Evolutionary conservation across 35 echinoderm and acorn worm species (phyloP).

Genomic region (Apostichopus californicus): DNA sequence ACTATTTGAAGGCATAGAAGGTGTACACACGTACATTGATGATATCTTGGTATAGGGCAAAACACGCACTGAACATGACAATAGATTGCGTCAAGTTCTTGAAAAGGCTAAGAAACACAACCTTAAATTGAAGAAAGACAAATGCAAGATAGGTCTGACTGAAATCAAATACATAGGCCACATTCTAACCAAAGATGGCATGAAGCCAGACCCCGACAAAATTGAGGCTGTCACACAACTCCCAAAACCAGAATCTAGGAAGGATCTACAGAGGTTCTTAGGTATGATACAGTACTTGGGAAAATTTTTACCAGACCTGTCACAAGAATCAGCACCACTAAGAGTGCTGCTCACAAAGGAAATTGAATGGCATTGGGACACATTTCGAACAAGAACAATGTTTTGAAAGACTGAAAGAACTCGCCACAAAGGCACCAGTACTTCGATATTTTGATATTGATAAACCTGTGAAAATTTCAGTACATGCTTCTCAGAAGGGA

Average conservation of each 20-base stretch:
- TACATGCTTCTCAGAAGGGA: slow-evolving; percentile 33
- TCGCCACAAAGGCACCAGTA: slow-evolving; percentile 3
- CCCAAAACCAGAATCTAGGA: slow-evolving; percentile 33
- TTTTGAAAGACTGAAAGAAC: slow-evolving; percentile 7
- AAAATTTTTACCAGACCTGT: slow-evolving; percentile 40
- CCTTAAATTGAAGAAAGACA: slow-evolving; percentile 48
- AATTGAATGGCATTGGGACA: slow-evolving; percentile 50
- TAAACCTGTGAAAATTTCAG: slow-evolving; percentile 34
- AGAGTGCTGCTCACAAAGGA: slow-evolving; percentile 30
- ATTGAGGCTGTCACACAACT: slow-evolving; percentile 56
- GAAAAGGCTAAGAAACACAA: slow-evolving; percentile 31
- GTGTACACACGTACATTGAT: too few species aligned
- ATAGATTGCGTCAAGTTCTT: slow-evolving; percentile 37
- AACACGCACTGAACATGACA: slow-evolving; percentile 53
- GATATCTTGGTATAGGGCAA: slow-evolving; percentile 36
- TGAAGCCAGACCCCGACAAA: slow-evolving; percentile 40
- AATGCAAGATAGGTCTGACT: slow-evolving; percentile 28
- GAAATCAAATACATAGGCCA: slow-evolving; percentile 65
- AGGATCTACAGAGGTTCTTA: slow-evolving; percentile 54
- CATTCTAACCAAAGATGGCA: slow-evolving; percentile 7
- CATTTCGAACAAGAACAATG: not conserved
- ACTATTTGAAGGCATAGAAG: too few species aligned
- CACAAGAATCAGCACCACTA: not conserved
- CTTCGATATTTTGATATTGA: slow-evolving; percentile 6
- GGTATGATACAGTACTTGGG: slow-evolving; percentile 47